Evolutionary conservation across 2,888 invertebrate genomes (phyloP).

Genomic region (Erebia epiphron): DNA sequence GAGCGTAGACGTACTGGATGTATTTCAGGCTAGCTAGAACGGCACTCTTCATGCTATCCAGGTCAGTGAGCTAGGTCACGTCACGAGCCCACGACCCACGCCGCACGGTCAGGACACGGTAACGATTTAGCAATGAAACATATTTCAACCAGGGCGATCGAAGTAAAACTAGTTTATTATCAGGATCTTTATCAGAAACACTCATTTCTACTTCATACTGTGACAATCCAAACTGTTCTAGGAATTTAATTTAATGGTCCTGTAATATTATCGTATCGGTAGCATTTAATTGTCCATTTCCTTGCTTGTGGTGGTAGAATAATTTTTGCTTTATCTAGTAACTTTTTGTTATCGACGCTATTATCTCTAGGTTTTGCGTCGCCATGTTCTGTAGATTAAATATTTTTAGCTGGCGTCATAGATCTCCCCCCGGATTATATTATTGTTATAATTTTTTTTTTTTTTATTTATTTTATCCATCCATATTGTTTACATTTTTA

Average conservation of each 20-base stretch:
- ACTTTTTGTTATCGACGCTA: not conserved
- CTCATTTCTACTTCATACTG: not conserved
- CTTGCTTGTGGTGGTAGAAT: not conserved
- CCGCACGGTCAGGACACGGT: conserved; percentile 54
- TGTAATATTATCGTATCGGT: not conserved
- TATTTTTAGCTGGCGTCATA: not conserved
- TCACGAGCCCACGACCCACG: conserved; percentile 62
- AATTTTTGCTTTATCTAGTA: not conserved
- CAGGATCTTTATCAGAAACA: not conserved
- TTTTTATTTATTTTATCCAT: too few species aligned
- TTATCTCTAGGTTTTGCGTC: not conserved
- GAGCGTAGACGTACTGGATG: not conserved
- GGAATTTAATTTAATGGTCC: not conserved
- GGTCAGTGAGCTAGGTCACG: conserved; percentile 70
- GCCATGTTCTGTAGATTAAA: not conserved
- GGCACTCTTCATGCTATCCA: conserved; percentile 49
- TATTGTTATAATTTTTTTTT: too few species aligned
- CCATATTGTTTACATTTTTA: too few species aligned
- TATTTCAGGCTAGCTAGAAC: conserved; percentile 28
- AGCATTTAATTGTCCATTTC: not conserved
- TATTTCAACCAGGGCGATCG: conserved; percentile 2
- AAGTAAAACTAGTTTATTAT: conserved; percentile 1
- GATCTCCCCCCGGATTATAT: not conserved
- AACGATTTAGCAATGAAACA: conserved; percentile 29
- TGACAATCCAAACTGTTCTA: not conserved